Percentiles rank a stretch among this genome's conserved stretches.
phyloP scores from a whole-genome alignment of 2,888 invertebrate species.

The Eilema sororculum region DNA sequence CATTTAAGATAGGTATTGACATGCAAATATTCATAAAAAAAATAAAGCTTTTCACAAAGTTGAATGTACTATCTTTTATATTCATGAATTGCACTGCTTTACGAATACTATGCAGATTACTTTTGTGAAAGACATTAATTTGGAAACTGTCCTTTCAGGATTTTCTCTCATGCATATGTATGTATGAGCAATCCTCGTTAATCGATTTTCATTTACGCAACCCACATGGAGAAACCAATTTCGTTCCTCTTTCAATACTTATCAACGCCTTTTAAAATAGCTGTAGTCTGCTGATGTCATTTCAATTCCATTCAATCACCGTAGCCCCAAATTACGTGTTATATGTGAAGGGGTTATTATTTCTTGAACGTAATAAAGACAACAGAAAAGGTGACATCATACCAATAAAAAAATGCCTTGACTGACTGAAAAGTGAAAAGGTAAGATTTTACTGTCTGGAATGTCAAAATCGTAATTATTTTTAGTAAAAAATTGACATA shows the following conservation, averaged over 20 bases:
- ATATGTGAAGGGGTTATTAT: background rate
- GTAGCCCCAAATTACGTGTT: background rate
- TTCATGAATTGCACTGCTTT: conserved; percentile 20
- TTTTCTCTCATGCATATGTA: conserved; percentile 17
- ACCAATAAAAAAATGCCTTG: too few species aligned
- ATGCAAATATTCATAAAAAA: background rate
- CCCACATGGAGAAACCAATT: conserved; percentile 1
- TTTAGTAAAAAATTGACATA: too few species aligned
- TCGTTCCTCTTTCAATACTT: conserved; percentile 6
- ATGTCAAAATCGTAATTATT: too few species aligned
- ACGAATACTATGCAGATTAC: conserved; percentile 17
- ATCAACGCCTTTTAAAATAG: conserved; percentile 1
- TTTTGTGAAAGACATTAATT: conserved; percentile 20
- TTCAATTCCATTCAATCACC: background rate
- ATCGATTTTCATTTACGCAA: conserved; percentile 10
- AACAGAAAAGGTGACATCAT: too few species aligned
- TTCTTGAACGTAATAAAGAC: background rate
- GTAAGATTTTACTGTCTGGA: too few species aligned
- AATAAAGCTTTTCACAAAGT: background rate
- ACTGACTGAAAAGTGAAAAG: too few species aligned
- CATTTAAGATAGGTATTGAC: too few species aligned
- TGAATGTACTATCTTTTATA: background rate
- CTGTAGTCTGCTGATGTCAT: background rate
- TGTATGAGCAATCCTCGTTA: conserved; percentile 7
- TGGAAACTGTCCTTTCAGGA: conserved; percentile 12